Percentiles rank a stretch among this genome's conserved stretches.
These are phyloP conservation scores for Mastacembelus armatus DNA, from an alignment of 2,797 vertebrate species.

Conservation along the genomic window DNA sequence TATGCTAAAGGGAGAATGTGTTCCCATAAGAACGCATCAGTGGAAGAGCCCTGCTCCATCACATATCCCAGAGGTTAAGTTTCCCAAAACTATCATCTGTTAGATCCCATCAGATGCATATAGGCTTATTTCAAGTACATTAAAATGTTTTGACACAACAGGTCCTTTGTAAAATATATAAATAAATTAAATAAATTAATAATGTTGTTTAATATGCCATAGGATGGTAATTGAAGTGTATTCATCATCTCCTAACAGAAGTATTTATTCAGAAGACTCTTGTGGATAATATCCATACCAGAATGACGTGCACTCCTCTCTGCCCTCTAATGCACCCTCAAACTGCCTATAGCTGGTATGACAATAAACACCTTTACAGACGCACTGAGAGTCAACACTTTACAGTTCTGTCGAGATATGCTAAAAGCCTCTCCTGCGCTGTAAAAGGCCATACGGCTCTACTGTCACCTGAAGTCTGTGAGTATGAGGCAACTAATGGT, in stretches of 20 bases:
- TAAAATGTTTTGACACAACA: too few relatives aligned
- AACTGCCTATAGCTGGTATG: background rate
- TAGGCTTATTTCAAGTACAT: too few relatives aligned
- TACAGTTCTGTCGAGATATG: rapidly evolving
- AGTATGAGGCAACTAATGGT: conserved; percentile 8
- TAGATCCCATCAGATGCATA: too few relatives aligned
- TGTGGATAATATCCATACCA: rapidly evolving
- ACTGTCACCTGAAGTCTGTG: conserved; percentile 29
- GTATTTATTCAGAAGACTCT: background rate
- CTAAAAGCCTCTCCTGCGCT: conserved; percentile 2
- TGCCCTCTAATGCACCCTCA: background rate
- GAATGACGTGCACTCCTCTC: conserved; percentile 3
- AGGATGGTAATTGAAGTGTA: too few relatives aligned
- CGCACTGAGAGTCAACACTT: background rate
- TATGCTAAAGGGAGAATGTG: conserved; percentile 26
- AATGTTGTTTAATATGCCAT: too few relatives aligned
- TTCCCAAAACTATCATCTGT: too few relatives aligned
- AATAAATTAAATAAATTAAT: too few relatives aligned
- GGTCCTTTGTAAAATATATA: too few relatives aligned
- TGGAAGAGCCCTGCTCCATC: conserved; percentile 34
- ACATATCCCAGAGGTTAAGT: conserved; percentile 45
- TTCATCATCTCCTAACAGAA: conserved; percentile 15
- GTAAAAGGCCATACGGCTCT: conserved; percentile 10
- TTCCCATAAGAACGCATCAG: background rate
- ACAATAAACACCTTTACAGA: rapidly evolving